These are phyloP conservation scores for Gastrophryne carolinensis DNA, from an alignment of 2,797 vertebrate genomes.

Conservation along the genomic window DNA sequence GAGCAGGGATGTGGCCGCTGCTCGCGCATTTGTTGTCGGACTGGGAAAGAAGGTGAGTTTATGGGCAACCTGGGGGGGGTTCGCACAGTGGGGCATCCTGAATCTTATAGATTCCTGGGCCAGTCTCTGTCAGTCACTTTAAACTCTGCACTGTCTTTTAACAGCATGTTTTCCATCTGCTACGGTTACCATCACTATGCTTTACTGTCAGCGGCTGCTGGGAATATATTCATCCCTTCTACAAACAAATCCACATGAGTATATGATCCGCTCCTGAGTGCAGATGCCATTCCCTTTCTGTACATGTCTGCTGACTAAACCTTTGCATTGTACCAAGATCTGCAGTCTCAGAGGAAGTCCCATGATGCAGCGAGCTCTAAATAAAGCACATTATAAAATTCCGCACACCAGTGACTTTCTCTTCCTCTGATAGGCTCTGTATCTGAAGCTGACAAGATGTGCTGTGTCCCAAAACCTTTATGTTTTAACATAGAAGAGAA, in stretches of 20 bases:
- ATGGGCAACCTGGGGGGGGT: too few relatives aligned
- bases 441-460: constrained; percentile 32
- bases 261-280: neutral
- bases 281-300: neutral
- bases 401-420: constrained; percentile 20
- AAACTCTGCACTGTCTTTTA: too few relatives aligned
- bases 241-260: neutral
- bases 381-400: constrained; percentile 40
- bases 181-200: neutral
- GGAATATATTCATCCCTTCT: too few relatives aligned
- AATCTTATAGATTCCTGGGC: too few relatives aligned
- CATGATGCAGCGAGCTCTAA: constrained; percentile 27
- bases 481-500: constrained; percentile 8
- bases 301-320: constrained; percentile 24
- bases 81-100: too few relatives aligned
- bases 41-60: too few relatives aligned
- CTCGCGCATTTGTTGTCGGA: too few relatives aligned
- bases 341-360: constrained; percentile 6
- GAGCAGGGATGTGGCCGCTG: too few relatives aligned
- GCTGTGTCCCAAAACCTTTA: neutral
- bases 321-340: neutral
- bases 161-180: too few relatives aligned
- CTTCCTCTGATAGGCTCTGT: neutral
- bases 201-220: neutral
- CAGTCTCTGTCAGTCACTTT: too few relatives aligned